Base-by-base conservation (phyloP, 2,113 vertebrate genomes). In the Ageneiosus marmoratus region DNA sequence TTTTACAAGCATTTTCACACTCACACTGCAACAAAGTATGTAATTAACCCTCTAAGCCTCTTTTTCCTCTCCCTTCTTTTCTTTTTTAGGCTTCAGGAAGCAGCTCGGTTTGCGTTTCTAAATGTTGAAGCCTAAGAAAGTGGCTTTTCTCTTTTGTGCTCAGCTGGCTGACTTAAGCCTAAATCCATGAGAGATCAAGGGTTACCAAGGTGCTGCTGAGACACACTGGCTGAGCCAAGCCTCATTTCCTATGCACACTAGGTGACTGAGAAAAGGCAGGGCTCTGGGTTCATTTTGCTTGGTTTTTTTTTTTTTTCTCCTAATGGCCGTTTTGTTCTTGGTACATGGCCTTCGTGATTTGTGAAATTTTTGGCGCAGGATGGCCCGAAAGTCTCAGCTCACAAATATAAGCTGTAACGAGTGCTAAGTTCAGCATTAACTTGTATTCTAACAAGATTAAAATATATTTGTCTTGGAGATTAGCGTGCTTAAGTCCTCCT, bases 361-460 rank as follows among this genome's bases (percentile, higher is more conserved):
- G 10, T 74, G 75, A 81, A 29, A 53, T 79, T 91, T 92, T 92
- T 86, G 90, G 92, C 89, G 92, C 91, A 92, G 92, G 92, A 92
- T 90, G 83, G 92, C 94, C 88, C 91, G 93, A 93, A 91, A 92
- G 74, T 94, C 94, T 94, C 93, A 32, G 32, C 16, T 91, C 91
- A 24, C 72, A 63, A 72, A 85, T 92, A 92, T 92, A 48, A 92
- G 91, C 90, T 93, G 95, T 94, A 96, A 53, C 7, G 55, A 82
- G 34, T n/a, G 76, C 63, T 77, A 96, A 96, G 95, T 97, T 96
- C 95, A 95, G 93, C 96, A 96, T 98, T 98, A 98, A 97, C 96
- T 98, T 99, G 98, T 98, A 97, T 98, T 97, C 95, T 99, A 99
- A 99, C 96, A 97, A 99, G 98, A 99, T 99, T 99, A 99, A 97